Evolutionary conservation across 2,888 invertebrate species (phyloP).

Genomic region (Meliscaeva auricollis): DNA sequence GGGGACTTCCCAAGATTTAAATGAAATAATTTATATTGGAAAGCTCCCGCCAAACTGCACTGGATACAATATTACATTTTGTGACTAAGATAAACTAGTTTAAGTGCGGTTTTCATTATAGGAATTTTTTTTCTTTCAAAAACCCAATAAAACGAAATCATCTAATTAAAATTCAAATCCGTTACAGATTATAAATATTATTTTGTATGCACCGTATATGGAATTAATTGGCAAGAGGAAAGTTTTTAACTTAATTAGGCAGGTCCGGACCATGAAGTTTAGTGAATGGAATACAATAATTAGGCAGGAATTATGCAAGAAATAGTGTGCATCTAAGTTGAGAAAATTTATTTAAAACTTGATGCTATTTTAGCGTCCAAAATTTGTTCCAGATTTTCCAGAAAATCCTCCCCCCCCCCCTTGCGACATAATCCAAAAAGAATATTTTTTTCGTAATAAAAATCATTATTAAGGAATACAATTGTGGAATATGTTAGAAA

Average conservation of each 20-base stretch:
- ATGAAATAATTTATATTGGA: neutral
- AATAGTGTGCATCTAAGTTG: too few relatives aligned
- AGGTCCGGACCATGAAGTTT: too few relatives aligned
- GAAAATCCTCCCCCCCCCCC: too few relatives aligned
- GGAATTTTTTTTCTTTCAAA: neutral
- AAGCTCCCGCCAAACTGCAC: neutral
- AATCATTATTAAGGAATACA: too few relatives aligned
- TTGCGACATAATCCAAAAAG: too few relatives aligned
- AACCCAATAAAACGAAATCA: neutral
- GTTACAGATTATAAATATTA: neutral
- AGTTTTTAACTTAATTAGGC: neutral
- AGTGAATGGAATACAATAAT: too few relatives aligned
- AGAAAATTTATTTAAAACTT: too few relatives aligned
- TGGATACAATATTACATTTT: neutral
- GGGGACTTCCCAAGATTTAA: slow-evolving; percentile 19
- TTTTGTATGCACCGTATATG: neutral
- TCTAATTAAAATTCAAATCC: slow-evolving; percentile 1
- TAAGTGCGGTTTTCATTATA: neutral
- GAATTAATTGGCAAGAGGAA: neutral
- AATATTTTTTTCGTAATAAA: too few relatives aligned
- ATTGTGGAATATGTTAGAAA: too few relatives aligned
- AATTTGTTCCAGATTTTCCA: too few relatives aligned
- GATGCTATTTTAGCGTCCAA: too few relatives aligned
- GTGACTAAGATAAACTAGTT: slow-evolving; percentile 36
- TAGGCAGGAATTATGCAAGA: too few relatives aligned